These are phyloP conservation scores for Melanaphis sacchari DNA, from an alignment of 1,140 invertebrate species.

Conservation along the genomic window DNA sequence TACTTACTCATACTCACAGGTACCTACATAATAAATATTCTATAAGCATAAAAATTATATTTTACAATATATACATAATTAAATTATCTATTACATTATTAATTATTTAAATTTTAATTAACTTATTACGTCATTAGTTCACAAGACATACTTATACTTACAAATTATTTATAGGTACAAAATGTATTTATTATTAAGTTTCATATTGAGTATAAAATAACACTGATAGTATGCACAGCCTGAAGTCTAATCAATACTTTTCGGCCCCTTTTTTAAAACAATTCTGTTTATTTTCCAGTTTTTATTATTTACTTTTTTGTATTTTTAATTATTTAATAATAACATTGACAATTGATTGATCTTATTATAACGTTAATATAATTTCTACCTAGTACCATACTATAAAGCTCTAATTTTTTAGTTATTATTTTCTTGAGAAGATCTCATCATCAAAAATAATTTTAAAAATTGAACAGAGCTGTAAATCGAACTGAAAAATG, in stretches of 20 bases:
- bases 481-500: not conserved
- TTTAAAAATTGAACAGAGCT: not conserved
- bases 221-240: not conserved
- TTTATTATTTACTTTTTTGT: not conserved
- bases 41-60: not conserved
- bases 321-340: not conserved
- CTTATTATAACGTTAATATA: not conserved
- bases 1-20: not conserved
- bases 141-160: not conserved
- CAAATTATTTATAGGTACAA: not conserved
- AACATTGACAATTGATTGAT: not conserved
- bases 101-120: not conserved
- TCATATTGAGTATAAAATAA: conserved; percentile 7
- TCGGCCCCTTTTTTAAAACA: not conserved
- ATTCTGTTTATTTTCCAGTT: conserved; percentile 15
- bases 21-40: not conserved
- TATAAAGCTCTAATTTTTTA: not conserved
- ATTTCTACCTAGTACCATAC: not conserved
- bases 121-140: not conserved
- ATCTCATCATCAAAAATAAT: not conserved
- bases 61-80: not conserved
- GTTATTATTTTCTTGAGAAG: not conserved
- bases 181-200: not conserved
- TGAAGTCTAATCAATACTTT: conserved; percentile 42
- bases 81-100: not conserved